Conservation (phyloP, 2,888 invertebrate species). For the Ornithoptera priamus region DNA sequence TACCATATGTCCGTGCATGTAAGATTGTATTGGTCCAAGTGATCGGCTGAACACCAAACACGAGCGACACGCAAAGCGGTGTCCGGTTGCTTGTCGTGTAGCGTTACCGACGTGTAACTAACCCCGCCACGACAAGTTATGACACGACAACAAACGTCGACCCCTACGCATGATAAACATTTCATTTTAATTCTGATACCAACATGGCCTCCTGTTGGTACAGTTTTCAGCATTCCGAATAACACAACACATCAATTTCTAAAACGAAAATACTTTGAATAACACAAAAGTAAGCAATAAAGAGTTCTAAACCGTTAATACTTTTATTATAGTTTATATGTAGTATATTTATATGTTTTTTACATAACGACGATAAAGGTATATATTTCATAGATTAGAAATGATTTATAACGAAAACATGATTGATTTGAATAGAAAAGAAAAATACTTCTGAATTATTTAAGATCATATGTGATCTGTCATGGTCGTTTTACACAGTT, state of each 20-base stretch:
- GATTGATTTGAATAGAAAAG: no score
- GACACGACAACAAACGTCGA: slow-evolving; percentile 70
- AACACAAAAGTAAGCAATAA: background rate
- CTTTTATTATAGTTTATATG: background rate
- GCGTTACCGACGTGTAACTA: slow-evolving; percentile 59
- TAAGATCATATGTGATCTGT: no score
- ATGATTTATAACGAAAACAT: no score
- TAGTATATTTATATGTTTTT: background rate
- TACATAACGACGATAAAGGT: no score
- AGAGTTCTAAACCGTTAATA: background rate
- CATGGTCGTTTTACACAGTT: slow-evolving; percentile 9
- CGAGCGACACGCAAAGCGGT: slow-evolving; percentile 60
- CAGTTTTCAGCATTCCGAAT: slow-evolving; percentile 27
- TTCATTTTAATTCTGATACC: slow-evolving; percentile 55
- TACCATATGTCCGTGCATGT: slow-evolving; percentile 1
- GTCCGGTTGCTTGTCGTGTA: slow-evolving; percentile 66
- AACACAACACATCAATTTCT: background rate
- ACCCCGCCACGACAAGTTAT: slow-evolving; percentile 65
- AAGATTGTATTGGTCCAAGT: background rate
- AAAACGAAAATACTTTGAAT: background rate
- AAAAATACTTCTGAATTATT: no score
- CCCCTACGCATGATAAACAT: slow-evolving; percentile 49
- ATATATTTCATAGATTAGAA: no score
- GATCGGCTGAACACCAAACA: slow-evolving; percentile 39
- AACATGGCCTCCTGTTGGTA: slow-evolving; percentile 31